Evolutionary conservation across 2,888 invertebrate genomes (phyloP).

Genomic region (Nephrocerus scutellatus): DNA sequence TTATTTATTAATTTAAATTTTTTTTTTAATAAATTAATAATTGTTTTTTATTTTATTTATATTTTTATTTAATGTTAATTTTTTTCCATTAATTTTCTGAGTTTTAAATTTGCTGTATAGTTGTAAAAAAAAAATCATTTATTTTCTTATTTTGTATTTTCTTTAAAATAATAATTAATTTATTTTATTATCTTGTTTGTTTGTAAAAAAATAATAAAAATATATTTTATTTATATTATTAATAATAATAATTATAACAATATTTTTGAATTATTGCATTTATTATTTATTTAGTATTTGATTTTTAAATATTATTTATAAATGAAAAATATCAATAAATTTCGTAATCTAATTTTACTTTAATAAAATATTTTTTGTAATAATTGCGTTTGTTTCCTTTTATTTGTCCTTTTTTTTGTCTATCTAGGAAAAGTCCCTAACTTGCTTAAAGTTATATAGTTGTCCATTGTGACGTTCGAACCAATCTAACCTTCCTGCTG

Average conservation of each 20-base stretch:
- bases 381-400: too few species aligned
- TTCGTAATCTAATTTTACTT: too few species aligned
- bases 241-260: not conserved
- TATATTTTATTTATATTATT: not conserved
- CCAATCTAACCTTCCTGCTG: too few species aligned
- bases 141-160: not conserved
- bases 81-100: conserved; percentile 6
- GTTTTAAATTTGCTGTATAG: conserved; percentile 13
- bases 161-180: too few species aligned
- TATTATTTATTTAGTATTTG: conserved; percentile 3
- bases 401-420: too few species aligned
- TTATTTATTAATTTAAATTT: conserved; percentile 10
- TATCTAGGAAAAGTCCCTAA: too few species aligned
- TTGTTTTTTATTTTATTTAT: not conserved
- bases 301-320: conserved; percentile 10
- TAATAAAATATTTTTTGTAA: too few species aligned
- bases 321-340: conserved; percentile 6
- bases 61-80: conserved; percentile 9
- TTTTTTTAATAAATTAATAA: too few species aligned
- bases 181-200: not conserved
- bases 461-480: too few species aligned
- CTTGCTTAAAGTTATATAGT: too few species aligned
- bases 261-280: conserved; percentile 7
- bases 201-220: not conserved
- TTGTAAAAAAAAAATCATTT: conserved; percentile 3